phyloP scores from a whole-genome alignment of 2,888 invertebrate genomes.

The Lasioglossum villosulum region DNA sequence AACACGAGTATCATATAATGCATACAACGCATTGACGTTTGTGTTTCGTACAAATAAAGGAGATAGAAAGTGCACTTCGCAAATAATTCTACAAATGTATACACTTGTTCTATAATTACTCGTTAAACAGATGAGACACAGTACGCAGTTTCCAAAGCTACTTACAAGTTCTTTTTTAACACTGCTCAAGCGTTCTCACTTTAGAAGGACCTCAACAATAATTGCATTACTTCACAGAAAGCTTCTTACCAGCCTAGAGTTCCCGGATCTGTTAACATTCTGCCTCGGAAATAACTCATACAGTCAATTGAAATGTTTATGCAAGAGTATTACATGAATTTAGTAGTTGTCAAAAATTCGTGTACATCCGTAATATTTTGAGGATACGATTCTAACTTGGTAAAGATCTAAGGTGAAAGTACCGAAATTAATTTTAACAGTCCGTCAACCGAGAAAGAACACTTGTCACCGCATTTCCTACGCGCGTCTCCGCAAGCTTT shows the following conservation, averaged over 20 bases:
- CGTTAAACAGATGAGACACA: too few species aligned
- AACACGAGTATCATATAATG: too few species aligned
- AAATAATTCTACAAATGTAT: background rate
- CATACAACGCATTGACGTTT: too few species aligned
- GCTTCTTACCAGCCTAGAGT: background rate
- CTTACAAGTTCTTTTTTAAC: background rate
- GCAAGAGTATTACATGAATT: background rate
- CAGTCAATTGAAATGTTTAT: background rate
- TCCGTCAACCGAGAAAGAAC: background rate
- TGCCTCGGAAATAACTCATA: background rate
- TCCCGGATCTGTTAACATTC: background rate
- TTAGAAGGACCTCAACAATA: background rate
- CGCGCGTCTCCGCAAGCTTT: background rate
- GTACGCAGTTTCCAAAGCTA: background rate
- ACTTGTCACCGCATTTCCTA: background rate
- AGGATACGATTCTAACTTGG: background rate
- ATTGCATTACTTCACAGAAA: background rate
- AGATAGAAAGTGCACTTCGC: too few species aligned
- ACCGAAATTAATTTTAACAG: background rate
- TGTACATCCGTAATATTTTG: too few species aligned
- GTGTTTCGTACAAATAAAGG: too few species aligned
- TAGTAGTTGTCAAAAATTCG: background rate
- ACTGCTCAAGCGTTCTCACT: background rate
- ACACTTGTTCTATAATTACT: background rate
- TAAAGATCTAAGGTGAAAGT: background rate